Conservation (phyloP, 2,797 vertebrate genomes). For the Stomatorhinus walkeri region DNA sequence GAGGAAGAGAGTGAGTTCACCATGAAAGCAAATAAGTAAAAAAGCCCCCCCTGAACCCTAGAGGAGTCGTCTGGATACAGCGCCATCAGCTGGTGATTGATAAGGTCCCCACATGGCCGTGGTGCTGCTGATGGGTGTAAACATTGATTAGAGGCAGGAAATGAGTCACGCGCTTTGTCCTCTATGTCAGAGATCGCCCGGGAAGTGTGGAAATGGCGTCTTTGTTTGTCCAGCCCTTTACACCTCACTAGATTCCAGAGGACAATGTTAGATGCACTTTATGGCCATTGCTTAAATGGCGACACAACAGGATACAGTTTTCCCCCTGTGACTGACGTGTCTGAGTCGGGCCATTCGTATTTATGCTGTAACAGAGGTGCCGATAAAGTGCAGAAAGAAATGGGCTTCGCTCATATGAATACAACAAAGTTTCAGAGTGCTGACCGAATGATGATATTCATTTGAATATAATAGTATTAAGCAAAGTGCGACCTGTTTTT, state of each 20-base stretch:
- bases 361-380: background rate
- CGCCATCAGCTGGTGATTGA: conserved; percentile 57
- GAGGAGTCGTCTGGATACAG: conserved; percentile 32
- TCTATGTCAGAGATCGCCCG: conserved; percentile 49
- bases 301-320: conserved; percentile 56
- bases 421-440: background rate
- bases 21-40: conserved; percentile 35
- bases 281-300: conserved; percentile 65
- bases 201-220: conserved; percentile 57
- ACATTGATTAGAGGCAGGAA: conserved; percentile 67
- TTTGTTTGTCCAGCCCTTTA: conserved; percentile 67
- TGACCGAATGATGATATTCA: background rate
- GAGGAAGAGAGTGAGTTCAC: conserved; percentile 5
- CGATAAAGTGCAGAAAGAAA: background rate
- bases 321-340: conserved; percentile 58
- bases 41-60: conserved; percentile 17
- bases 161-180: conserved; percentile 67
- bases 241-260: conserved; percentile 68
- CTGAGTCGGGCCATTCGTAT: background rate
- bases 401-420: background rate
- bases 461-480: background rate
- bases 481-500: background rate
- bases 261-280: conserved; percentile 67
- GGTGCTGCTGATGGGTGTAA: conserved; percentile 58
- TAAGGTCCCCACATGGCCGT: conserved; percentile 54